These are phyloP conservation scores for Drosophila algonquin DNA, from an alignment of 2,888 invertebrate species.

Conservation along the genomic window DNA sequence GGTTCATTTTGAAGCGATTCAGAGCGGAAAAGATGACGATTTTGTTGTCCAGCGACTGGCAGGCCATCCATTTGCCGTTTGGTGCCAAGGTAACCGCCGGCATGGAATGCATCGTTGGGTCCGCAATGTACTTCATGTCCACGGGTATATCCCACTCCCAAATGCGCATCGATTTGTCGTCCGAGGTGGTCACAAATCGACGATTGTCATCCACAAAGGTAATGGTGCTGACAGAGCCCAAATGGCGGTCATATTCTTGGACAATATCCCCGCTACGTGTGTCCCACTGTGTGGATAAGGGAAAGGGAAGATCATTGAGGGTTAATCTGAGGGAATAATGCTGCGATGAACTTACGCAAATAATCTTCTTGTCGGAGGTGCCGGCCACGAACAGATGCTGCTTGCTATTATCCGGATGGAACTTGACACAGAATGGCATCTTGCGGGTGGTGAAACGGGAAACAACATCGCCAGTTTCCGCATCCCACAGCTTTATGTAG, in stretches of 20 bases:
- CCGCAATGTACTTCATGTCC: slow-evolving; percentile 99
- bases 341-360: slow-evolving; percentile 90
- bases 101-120: slow-evolving; percentile 99
- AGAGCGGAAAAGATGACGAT: slow-evolving; percentile 98
- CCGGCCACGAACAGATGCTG: slow-evolving; percentile 99
- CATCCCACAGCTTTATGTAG: slow-evolving; percentile 99
- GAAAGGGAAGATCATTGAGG: background rate
- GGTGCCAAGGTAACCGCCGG: slow-evolving; percentile 97
- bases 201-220: slow-evolving; percentile 99
- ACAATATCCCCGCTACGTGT: slow-evolving; percentile 96
- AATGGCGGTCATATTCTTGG: slow-evolving; percentile 98
- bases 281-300: slow-evolving; percentile 90
- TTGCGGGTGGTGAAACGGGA: slow-evolving; percentile 97
- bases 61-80: slow-evolving; percentile 99
- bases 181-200: slow-evolving; percentile 98
- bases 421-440: slow-evolving; percentile 99
- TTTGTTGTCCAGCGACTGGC: slow-evolving; percentile 99
- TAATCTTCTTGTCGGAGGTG: slow-evolving; percentile 99
- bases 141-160: slow-evolving; percentile 99
- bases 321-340: background rate
- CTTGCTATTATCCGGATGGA: slow-evolving; percentile 98
- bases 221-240: slow-evolving; percentile 99
- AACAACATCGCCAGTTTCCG: slow-evolving; percentile 95
- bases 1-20: slow-evolving; percentile 98
- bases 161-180: slow-evolving; percentile 98